Percentiles rank a stretch among this genome's conserved stretches.
phyloP scores from a whole-genome alignment of 2,888 invertebrate genomes.

The Phlogophora meticulosa region DNA sequence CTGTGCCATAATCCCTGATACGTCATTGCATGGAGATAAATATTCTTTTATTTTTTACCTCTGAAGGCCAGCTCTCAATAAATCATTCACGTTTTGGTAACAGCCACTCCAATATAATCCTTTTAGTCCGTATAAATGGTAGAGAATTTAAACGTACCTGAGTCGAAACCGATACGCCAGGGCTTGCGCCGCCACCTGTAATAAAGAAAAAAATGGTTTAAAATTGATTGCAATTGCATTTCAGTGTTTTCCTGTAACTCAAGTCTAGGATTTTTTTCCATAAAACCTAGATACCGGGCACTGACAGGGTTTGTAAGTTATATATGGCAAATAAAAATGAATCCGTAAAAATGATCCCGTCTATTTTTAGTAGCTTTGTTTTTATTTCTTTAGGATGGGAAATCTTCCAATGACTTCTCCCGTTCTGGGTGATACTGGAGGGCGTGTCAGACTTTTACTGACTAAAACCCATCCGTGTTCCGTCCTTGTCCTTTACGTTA shows the following conservation, averaged over 20 bases:
- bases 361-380: no score
- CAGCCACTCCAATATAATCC: conserved; percentile 49
- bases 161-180: conserved; percentile 87
- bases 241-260: not conserved
- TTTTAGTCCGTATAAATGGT: conserved; percentile 51
- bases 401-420: no score
- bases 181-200: conserved; percentile 81
- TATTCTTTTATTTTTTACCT: conserved; percentile 14
- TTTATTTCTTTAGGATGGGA: no score
- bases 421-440: no score
- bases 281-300: not conserved
- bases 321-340: no score
- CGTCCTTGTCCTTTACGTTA: no score
- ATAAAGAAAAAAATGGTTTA: conserved; percentile 66
- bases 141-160: conserved; percentile 76
- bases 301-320: not conserved
- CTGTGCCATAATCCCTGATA: not conserved
- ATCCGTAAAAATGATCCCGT: no score
- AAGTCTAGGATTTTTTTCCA: not conserved
- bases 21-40: conserved; percentile 7
- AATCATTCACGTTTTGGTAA: conserved; percentile 53
- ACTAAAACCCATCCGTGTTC: no score
- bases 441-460: no score
- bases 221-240: conserved; percentile 25
- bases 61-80: conserved; percentile 28